phyloP scores from a whole-genome alignment of 2,113 vertebrate species.

The Erpornis zantholeuca region DNA sequence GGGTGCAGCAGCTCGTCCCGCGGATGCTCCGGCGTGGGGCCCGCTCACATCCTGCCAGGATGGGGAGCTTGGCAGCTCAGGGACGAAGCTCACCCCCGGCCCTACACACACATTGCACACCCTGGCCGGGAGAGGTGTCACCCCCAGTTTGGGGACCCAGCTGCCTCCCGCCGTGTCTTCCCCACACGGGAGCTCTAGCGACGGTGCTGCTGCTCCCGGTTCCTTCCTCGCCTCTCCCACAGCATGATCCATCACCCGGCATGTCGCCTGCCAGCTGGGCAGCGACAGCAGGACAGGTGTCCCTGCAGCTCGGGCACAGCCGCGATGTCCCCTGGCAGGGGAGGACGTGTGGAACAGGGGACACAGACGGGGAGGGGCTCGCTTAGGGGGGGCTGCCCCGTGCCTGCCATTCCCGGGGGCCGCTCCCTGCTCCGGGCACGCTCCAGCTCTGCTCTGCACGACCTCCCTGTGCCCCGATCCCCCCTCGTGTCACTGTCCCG shows the following conservation, averaged over 20 bases:
- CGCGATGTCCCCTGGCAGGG: not conserved
- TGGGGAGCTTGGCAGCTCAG: not conserved
- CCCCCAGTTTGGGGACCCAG: not conserved
- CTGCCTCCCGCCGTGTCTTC: fast-evolving
- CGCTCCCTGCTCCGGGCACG: not conserved
- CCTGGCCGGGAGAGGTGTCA: not conserved
- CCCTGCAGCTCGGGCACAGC: not conserved
- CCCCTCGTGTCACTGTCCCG: not conserved
- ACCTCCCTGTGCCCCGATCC: not conserved
- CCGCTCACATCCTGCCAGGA: not conserved
- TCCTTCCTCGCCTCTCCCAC: not conserved
- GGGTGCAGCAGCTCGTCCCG: fast-evolving
- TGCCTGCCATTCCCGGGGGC: not conserved
- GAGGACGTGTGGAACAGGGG: not conserved
- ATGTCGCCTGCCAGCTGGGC: not conserved
- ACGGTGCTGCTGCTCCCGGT: not conserved
- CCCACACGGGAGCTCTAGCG: fast-evolving
- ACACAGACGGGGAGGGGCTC: not conserved
- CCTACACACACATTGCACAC: too few species aligned
- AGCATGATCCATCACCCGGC: fast-evolving
- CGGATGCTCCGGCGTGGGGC: fast-evolving
- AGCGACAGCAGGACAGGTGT: not conserved
- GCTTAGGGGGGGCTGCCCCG: not conserved
- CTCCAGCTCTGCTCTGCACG: not conserved
- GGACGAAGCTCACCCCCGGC: not conserved